Percentiles rank a stretch among this genome's conserved stretches.
phyloP scores from a whole-genome alignment of 2,113 vertebrate species.

The Festucalex cinctus region DNA sequence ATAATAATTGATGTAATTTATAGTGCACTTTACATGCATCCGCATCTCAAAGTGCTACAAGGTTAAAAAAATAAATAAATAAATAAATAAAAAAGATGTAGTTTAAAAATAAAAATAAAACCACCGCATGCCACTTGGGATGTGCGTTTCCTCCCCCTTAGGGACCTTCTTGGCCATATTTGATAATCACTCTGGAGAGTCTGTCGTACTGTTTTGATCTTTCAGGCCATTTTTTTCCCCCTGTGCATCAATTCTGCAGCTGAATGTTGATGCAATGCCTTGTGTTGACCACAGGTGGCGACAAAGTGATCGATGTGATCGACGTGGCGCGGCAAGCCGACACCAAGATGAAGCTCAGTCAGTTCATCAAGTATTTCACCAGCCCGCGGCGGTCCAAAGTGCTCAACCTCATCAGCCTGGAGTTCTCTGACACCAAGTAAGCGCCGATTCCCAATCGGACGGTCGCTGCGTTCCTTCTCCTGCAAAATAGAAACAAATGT shows the following conservation, averaged over 20 bases:
- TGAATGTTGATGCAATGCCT: background rate
- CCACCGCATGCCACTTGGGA: constrained; percentile 13
- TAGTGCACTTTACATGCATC: too few species aligned
- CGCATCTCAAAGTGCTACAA: too few species aligned
- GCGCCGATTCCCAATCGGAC: constrained; percentile 30
- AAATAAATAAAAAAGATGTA: too few species aligned
- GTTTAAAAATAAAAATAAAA: too few species aligned
- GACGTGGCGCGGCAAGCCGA: constrained; percentile 98
- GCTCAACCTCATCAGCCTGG: constrained; percentile 98
- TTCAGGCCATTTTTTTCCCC: background rate
- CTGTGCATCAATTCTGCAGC: background rate
- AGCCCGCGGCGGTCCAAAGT: constrained; percentile 89
- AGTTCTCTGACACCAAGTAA: constrained; percentile 98
- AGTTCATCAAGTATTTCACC: constrained; percentile 94
- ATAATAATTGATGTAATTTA: too few species aligned
- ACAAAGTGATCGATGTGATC: constrained; percentile 97
- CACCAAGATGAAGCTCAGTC: constrained; percentile 97
- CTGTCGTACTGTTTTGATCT: constrained; percentile 23
- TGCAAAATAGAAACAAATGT: background rate
- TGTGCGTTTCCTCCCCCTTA: constrained; percentile 22
- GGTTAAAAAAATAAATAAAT: too few species aligned
- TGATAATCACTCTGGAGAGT: constrained; percentile 28
- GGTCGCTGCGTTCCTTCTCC: too few species aligned
- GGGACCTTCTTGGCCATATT: constrained; percentile 47
- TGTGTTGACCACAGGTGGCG: constrained; percentile 75